A percentile compares a stretch with the other conserved stretches of the same genome.
Evolutionary conservation across 2,113 vertebrate species (phyloP).

Genomic region (Chloropsis cyanopogon): DNA sequence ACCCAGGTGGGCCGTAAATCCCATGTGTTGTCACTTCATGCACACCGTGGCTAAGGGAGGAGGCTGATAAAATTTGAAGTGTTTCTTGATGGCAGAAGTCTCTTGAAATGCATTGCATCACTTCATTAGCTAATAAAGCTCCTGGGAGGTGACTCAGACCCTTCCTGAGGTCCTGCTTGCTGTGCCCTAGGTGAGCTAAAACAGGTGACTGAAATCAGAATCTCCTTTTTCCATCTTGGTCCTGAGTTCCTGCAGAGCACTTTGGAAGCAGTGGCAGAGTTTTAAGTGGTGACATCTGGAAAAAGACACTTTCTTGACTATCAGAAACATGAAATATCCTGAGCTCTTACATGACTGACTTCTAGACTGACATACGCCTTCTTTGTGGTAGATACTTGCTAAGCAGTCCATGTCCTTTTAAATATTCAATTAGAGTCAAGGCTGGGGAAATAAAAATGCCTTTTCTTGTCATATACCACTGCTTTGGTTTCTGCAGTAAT

Average conservation of each 20-base stretch:
- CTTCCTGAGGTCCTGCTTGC: not conserved
- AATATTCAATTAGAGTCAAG: not conserved
- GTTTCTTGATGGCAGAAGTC: not conserved
- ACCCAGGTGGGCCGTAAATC: not conserved
- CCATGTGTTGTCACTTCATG: not conserved
- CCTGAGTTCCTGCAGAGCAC: not conserved
- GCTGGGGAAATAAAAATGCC: not conserved
- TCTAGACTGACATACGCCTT: not conserved
- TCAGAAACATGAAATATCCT: not conserved
- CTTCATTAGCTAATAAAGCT: slow-evolving; percentile 22
- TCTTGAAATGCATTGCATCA: slow-evolving; percentile 35
- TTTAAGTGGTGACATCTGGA: not conserved
- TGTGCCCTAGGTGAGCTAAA: not conserved
- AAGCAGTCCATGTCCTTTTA: not conserved
- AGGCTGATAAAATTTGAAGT: not conserved
- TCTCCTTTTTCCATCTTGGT: not conserved
- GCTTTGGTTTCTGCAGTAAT: not conserved
- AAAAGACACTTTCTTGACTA: not conserved
- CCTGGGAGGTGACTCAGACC: not conserved
- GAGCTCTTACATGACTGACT: not conserved
- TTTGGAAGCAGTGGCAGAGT: not conserved
- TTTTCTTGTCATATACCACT: not conserved
- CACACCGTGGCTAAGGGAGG: not conserved
- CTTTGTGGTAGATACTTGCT: not conserved
- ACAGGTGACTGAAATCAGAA: not conserved